These are phyloP conservation scores for Mesaphorura yosii DNA, from an alignment of 1,140 invertebrate species.

Conservation along the genomic window DNA sequence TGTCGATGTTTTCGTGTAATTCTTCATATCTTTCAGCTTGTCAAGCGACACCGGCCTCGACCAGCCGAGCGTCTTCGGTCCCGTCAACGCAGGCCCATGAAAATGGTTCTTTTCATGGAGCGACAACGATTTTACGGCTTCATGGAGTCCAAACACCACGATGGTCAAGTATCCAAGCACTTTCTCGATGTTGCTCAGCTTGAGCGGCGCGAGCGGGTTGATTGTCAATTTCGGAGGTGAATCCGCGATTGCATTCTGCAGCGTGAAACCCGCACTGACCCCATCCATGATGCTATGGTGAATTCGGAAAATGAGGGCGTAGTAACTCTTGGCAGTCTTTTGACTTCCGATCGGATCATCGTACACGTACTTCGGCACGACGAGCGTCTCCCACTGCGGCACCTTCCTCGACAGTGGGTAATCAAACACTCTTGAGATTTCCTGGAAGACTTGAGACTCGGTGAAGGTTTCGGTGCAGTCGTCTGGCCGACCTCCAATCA, in stretches of 20 bases:
- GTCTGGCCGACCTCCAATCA: background rate
- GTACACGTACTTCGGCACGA: constrained; percentile 18
- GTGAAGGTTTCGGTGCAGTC: background rate
- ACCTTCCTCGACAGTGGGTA: constrained; percentile 8
- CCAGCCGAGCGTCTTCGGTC: constrained; percentile 24
- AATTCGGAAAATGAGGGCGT: constrained; percentile 15
- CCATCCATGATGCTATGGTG: constrained; percentile 27
- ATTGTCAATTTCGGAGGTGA: constrained; percentile 13
- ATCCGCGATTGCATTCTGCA: constrained; percentile 13
- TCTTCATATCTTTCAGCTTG: constrained; percentile 17
- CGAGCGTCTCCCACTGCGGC: constrained; percentile 19
- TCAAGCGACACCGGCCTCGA: constrained; percentile 14
- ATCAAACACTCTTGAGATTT: constrained; percentile 13
- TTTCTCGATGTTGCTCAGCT: background rate
- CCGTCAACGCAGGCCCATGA: constrained; percentile 17
- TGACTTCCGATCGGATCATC: constrained; percentile 4
- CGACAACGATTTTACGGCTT: constrained; percentile 6
- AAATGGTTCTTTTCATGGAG: constrained; percentile 19
- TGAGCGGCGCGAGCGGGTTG: constrained; percentile 9
- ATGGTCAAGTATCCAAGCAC: constrained; percentile 3
- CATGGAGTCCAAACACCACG: constrained; percentile 1
- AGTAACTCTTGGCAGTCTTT: background rate
- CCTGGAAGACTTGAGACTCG: constrained; percentile 10
- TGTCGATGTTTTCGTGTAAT: constrained; percentile 16
- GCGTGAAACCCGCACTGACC: constrained; percentile 9